These are phyloP conservation scores for Phyllotis vaccarum DNA, from an alignment of 2,797 vertebrate genomes.

Conservation along the genomic window DNA sequence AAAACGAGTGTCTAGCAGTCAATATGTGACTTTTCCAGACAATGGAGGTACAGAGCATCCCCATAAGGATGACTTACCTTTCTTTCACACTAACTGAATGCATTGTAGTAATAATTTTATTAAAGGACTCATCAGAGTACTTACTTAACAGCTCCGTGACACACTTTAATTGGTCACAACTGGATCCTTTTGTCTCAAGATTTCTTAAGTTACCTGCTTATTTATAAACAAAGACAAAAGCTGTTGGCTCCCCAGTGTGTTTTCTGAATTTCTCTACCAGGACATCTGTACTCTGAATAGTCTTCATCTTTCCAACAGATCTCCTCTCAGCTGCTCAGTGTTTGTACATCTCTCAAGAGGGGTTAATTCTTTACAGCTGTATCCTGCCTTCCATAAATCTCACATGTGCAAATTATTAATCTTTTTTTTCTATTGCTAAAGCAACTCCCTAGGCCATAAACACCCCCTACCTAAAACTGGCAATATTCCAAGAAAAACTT, in stretches of 20 bases:
- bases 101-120: slow-evolving; percentile 29
- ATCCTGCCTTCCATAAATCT: slow-evolving; percentile 89
- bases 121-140: slow-evolving; percentile 57
- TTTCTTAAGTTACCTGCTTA: slow-evolving; percentile 40
- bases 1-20: not conserved
- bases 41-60: not conserved
- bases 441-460: slow-evolving; percentile 90
- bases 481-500: slow-evolving; percentile 89
- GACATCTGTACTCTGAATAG: slow-evolving; percentile 86
- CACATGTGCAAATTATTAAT: slow-evolving; percentile 93
- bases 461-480: slow-evolving; percentile 89
- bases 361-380: slow-evolving; percentile 93
- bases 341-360: slow-evolving; percentile 91
- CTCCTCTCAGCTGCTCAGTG: slow-evolving; percentile 88
- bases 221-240: slow-evolving; percentile 74
- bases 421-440: slow-evolving; percentile 90
- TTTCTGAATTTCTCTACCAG: slow-evolving; percentile 85
- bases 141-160: slow-evolving; percentile 66
- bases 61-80: not conserved
- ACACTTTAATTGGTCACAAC: slow-evolving; percentile 66
- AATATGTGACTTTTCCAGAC: not conserved
- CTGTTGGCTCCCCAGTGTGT: slow-evolving; percentile 72
- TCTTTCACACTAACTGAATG: not conserved
- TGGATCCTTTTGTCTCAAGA: slow-evolving; percentile 64
- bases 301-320: slow-evolving; percentile 85